Evolutionary conservation across 2,888 invertebrate species (phyloP).

Genomic region (Synanthedon tipuliformis): DNA sequence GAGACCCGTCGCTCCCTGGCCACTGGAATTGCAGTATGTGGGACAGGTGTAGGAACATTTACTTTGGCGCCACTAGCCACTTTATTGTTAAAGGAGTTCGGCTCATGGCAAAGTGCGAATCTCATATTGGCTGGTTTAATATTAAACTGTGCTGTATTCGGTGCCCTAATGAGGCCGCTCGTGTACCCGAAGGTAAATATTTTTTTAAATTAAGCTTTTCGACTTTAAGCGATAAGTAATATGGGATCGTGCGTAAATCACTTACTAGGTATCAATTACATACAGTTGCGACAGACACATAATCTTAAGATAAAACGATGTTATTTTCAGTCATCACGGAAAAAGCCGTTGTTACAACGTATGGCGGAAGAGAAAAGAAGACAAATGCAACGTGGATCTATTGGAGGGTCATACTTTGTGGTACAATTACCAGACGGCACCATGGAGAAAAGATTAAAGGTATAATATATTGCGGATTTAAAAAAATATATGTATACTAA

Average conservation of each 20-base stretch:
- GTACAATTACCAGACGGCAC: conserved; percentile 92
- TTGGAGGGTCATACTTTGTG: conserved; percentile 87
- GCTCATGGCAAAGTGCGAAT: conserved; percentile 90
- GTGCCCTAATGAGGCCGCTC: conserved; percentile 83
- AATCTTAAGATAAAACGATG: too few species aligned
- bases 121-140: conserved; percentile 93
- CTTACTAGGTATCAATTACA: too few species aligned
- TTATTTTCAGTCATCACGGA: conserved; percentile 62
- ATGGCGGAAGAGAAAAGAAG: conserved; percentile 94
- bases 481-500: too few species aligned
- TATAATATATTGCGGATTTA: conserved; percentile 30
- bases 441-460: conserved; percentile 89
- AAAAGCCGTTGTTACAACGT: conserved; percentile 86
- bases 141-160: conserved; percentile 90
- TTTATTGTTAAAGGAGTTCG: conserved; percentile 79
- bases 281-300: too few species aligned
- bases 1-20: conserved; percentile 94
- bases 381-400: conserved; percentile 91
- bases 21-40: conserved; percentile 95
- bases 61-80: conserved; percentile 93
- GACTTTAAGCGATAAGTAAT: too few species aligned
- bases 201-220: too few species aligned
- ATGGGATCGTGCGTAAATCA: too few species aligned
- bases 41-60: conserved; percentile 94
- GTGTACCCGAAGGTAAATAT: conserved; percentile 76